Evolutionary conservation across 2,113 vertebrate species (phyloP).

Genomic region (Malaclemys terrapin): DNA sequence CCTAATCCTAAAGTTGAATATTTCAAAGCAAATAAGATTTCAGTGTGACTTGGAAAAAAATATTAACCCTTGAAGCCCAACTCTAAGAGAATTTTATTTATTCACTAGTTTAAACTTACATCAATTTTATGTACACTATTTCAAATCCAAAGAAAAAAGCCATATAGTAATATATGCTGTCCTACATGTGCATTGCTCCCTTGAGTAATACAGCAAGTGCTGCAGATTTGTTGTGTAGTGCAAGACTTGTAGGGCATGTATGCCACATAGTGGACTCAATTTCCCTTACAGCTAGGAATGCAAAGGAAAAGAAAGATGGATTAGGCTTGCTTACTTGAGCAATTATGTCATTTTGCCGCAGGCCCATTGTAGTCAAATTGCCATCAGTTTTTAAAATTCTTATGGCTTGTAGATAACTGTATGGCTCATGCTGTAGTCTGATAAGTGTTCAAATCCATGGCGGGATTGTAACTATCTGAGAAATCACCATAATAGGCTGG

Average conservation of each 20-base stretch:
- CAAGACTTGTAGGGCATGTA: not conserved
- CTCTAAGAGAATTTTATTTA: not conserved
- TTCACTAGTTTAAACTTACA: not conserved
- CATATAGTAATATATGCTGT: not conserved
- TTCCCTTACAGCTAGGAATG: not conserved
- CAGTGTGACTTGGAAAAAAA: not conserved
- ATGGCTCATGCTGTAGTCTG: not conserved
- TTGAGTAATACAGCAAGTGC: not conserved
- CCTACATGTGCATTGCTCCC: not conserved
- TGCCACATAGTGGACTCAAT: not conserved
- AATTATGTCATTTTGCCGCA: not conserved
- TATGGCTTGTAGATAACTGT: not conserved
- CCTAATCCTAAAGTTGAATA: not conserved
- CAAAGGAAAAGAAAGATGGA: not conserved
- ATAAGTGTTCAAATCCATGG: not conserved
- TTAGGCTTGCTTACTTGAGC: not conserved
- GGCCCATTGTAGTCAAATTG: not conserved
- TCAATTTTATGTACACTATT: not conserved
- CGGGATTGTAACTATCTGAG: not conserved
- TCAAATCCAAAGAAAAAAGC: not conserved
- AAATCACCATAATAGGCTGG: not conserved
- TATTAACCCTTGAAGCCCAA: not conserved
- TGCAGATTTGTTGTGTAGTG: not conserved
- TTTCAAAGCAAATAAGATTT: not conserved
- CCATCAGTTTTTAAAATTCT: accelerated